Evolutionary conservation across 2,888 invertebrate species (phyloP), one percentile per base, ranked within the genome.

Genomic region (Carterocephalus palaemon): DNA sequence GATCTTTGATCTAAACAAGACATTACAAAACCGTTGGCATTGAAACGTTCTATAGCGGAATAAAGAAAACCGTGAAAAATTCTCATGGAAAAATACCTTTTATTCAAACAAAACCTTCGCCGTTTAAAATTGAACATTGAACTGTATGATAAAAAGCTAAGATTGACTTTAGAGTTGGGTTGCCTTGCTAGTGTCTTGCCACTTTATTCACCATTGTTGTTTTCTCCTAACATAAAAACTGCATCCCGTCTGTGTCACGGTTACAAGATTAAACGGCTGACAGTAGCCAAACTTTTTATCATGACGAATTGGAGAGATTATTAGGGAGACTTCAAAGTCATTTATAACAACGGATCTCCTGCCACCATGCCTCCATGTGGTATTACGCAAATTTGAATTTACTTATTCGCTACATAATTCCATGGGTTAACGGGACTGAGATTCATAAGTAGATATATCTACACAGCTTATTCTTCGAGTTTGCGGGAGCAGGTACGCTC

Each of bases 271-370:
- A 55, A 56, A 38, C 49, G 53, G 45, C 42, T 53, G 54, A 57
- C 59, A 54, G 62, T 60, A 57, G 62, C 62, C 54, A 66, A 67
- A 62, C 55, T 60, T 60, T 63, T 64, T 64, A 67, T 59, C 60
- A 52, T 64, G 55, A 65, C 63, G 62, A 70, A 75, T 67, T 60
- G 50, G 60, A 60, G 54, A 58, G 56, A 65, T 62, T 49, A 56
- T 40, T 38, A 26, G 46, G 52, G 54, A 42, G 52, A 48, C 50
- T 52, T 51, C 34, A 37, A 26, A 42, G 32, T 43, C 53, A 49
- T 57, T 55, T 50, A 52, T 57, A 52, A 47, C 48, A 47, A 42
- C 49, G 38, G 45, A 17, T 22, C 33, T n/a, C n/a, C n/a, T n/a
- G n/a, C 12, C 8, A 20, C n/a, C n/a, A 32, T 24, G 24, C 38